Base-by-base conservation (phyloP, 2,888 invertebrate genomes). In the Cremastinae sp. region DNA sequence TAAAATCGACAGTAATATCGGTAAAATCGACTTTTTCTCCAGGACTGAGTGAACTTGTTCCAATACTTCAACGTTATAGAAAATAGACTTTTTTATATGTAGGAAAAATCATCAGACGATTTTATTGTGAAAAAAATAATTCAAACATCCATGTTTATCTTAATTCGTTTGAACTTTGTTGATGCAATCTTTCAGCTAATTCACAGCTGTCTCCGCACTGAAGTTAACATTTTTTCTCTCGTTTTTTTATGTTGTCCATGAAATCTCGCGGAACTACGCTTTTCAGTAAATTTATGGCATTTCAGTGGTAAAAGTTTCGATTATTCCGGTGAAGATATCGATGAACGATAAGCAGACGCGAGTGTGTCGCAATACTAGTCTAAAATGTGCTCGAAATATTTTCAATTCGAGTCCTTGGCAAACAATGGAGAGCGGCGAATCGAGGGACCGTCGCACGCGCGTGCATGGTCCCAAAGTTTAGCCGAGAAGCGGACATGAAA, bases 361-460 rank as follows among this genome's bases (percentile, higher is more conserved):
- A 14, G 47, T 53, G 45, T 53, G n/a, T 54, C 45, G 36, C 43
- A 20, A 9, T 64, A 22, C 51, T n/a, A 58, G 58, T 49, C 58
- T 56, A 41, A 64, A 56, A 72, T 66, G 72, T 72, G 68, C 58
- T 72, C 53, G 45, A 59, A 34, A 45, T 68, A 53, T 12, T 41
- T 79, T 74, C 77, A 84, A 85, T 49, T 18, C 62, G 75, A 58
- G 72, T 43, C 61, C 68, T 68, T 51, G 51, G 64, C 69, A 84
- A 88, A 89, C 89, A 89, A 89, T 89, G 86, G 87, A 69, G 62
- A 64, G 68, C 58, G 34, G 65, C 54, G 58, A 68, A 45, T 73
- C 59, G 59, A 76, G 70, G 59, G 62, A 69, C 58, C 70, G 59
- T 62, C 53, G 75, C 71, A 58, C 69, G 34, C 62, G 59, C 74